Conservation (phyloP, 2,888 invertebrate species). For the Choristoneura rosaceana region DNA sequence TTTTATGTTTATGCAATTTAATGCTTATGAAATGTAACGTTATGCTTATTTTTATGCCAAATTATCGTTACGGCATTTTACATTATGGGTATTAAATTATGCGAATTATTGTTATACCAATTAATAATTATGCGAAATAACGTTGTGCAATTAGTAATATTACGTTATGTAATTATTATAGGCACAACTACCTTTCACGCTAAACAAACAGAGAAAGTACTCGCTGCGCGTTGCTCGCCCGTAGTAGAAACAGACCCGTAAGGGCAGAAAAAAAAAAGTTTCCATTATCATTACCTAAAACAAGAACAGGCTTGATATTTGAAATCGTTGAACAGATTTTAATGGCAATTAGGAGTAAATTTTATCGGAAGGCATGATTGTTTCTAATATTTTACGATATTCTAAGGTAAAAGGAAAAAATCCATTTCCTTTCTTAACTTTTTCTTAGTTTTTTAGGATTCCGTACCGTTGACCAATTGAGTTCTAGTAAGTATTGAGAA, state of each 20-base stretch:
- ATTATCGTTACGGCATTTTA: no score
- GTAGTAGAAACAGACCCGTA: background rate
- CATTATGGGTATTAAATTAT: no score
- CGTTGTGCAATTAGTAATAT: no score
- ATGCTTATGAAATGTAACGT: no score
- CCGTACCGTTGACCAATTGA: background rate
- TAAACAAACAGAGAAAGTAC: background rate
- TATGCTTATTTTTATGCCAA: no score
- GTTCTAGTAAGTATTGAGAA: no score
- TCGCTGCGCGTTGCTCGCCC: background rate
- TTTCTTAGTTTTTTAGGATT: background rate
- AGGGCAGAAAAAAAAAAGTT: conserved; percentile 17
- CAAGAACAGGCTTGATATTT: conserved; percentile 13
- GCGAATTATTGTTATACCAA: no score
- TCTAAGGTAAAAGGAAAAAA: background rate
- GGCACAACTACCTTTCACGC: background rate
- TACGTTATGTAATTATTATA: no score
- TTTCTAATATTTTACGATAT: background rate
- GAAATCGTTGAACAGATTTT: conserved; percentile 25
- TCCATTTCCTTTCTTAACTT: background rate
- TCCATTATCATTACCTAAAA: conserved; percentile 34
- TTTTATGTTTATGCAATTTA: no score
- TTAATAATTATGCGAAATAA: no score
- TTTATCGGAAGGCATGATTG: background rate
- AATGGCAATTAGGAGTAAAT: background rate